Base-by-base conservation (phyloP, 2,797 vertebrate genomes). In the Enteromius fasciolatus region DNA sequence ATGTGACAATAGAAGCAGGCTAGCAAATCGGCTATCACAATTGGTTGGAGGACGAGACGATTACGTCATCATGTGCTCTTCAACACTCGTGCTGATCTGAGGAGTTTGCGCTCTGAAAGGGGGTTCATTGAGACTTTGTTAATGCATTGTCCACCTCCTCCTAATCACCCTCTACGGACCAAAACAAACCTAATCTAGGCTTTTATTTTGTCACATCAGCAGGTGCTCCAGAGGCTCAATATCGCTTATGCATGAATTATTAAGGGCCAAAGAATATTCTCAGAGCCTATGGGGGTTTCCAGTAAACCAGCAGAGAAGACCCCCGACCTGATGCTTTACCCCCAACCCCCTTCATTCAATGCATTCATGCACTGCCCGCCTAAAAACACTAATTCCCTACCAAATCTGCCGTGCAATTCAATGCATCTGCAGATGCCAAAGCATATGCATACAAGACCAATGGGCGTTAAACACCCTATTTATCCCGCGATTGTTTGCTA, bases 291-390 rank as follows among this genome's bases (percentile, higher is more conserved):
- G 54, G 52, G 25, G 64, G 74, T 14, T 68, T 59, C 74, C 52
- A 80, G 57, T 46, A 72, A 77, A 69, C 54, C 72, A 67, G 59
- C 61, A 76, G 25, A 61, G 33, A 36, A 61, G 66, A 61, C 74
- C 73, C 73, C 52, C 74, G 52, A 77, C 82, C 36, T 59, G 48
- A 36, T 64, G 70, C 25, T 57, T 66, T 79, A 46, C 54, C 76
- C 84, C 80, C 59, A 78, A 54, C 75, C 78, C 75, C 68, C 78
- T 50, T 83, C 80, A 75, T 76, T 48, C 84, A 74, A 23, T 28
- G 70, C 76, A 72, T 61, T 72, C 81, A 61, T 61, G 68, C 74
- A 78, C 36, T 76, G 81, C 84, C 86, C 86, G 85, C 84, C 85
- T 80, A 87, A 87, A 86, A 69, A 50, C 64, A 31, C 75, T 48